Percentiles rank a stretch among this genome's conserved stretches.
Evolutionary conservation across 2,113 vertebrate species (phyloP).

Genomic region (Notothenia rossii): DNA sequence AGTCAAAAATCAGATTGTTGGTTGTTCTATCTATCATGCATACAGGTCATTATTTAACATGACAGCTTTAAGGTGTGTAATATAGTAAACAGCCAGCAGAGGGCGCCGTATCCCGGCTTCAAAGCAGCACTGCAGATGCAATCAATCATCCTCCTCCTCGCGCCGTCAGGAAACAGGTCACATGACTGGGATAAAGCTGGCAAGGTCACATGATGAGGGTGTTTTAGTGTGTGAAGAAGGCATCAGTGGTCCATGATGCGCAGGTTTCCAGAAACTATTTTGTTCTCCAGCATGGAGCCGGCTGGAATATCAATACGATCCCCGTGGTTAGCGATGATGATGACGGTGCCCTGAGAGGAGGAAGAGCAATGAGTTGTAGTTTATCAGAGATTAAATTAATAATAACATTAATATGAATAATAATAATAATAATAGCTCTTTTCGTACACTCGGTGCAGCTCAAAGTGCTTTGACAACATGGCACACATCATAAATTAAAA

Average conservation of each 20-base stretch:
- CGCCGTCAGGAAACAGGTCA: constrained; percentile 35
- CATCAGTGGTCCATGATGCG: constrained; percentile 97
- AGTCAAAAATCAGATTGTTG: constrained; percentile 1
- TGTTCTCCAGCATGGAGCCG: constrained; percentile 97
- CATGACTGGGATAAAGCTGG: constrained; percentile 44
- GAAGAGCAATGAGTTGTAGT: neutral
- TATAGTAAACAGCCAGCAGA: constrained; percentile 35
- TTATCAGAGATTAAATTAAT: no score
- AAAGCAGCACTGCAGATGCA: constrained; percentile 28
- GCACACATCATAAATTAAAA: no score
- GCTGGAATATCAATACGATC: constrained; percentile 98
- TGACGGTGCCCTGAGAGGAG: constrained; percentile 92
- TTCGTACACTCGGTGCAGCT: no score
- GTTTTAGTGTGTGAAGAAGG: constrained; percentile 7
- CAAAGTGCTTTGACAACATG: no score
- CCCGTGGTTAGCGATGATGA: constrained; percentile 97
- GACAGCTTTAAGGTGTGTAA: neutral
- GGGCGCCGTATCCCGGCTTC: constrained; percentile 23
- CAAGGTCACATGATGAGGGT: constrained; percentile 48
- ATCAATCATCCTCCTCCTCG: constrained; percentile 37
- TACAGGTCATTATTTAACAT: neutral
- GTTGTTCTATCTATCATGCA: neutral
- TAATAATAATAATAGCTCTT: no score
- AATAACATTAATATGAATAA: no score
- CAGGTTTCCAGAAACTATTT: constrained; percentile 98